Evolutionary conservation across 2,888 invertebrate genomes (phyloP), one percentile per base, ranked within the genome.

Genomic region (Sphaerophoria taeniata): DNA sequence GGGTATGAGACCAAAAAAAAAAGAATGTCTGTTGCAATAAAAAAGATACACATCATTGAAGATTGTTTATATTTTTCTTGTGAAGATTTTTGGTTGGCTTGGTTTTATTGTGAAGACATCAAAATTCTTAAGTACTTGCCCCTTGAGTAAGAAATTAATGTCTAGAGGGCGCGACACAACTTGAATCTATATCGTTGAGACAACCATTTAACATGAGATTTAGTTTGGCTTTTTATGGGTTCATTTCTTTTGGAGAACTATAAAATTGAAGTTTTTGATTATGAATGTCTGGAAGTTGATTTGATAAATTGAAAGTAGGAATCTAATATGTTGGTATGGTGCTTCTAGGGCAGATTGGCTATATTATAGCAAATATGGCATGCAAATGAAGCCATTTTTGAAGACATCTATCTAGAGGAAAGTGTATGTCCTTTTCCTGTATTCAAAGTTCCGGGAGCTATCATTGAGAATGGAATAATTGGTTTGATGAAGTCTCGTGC

Each of bases 21-120:
- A 24, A 11, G 24, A 16, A 65, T 71, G 84, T 80, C 84, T 75
- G 80, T 36, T 80, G 80, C 84, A 79, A 80, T 80, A 80, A 84
- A 84, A 24, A 80, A 60, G 84, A 67, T 72, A 84, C 79, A 76
- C 84, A 63, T 69, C 61, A 72, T 79, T 69, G 80, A 63, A 61
- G 67, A 79, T 61, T 47, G 33, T 43, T 39, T 24, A 24, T 24
- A 4, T 47, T 7, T 47, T 47, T 47, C n/a, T 47, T 47, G 11
- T 11, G n/a, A 47, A 11, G 4, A 9, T 24, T 12, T 33, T 55
- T 58, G 36, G 6, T 43, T 7, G 43, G 6, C 39, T 39, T 39
- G 7, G 9, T 39, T 58, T 58, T 65, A 70, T 11, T 74, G 43
- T 72, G 55, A 79, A 75, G 61, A 79, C 74, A 80, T 79, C 71